phyloP scores from a whole-genome alignment of 2,888 invertebrate species.

The Tipula confusa region DNA sequence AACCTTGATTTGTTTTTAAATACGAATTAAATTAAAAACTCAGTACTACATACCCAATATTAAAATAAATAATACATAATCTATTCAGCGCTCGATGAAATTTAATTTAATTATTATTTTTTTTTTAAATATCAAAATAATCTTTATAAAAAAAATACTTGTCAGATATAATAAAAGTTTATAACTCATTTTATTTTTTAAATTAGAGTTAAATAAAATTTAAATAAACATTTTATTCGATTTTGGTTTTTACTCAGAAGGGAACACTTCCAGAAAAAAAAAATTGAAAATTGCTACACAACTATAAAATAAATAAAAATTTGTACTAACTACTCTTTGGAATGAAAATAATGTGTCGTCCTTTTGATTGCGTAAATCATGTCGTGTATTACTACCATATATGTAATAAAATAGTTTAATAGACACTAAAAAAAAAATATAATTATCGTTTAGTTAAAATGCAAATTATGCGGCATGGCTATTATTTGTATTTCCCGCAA shows the following conservation, averaged over 20 bases:
- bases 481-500: slow-evolving; percentile 46
- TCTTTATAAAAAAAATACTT: slow-evolving; percentile 15
- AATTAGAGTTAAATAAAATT: slow-evolving; percentile 13
- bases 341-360: neutral
- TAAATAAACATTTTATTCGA: neutral
- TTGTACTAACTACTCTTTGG: neutral
- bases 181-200: slow-evolving; percentile 20
- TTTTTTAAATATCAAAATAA: neutral
- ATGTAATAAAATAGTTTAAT: slow-evolving; percentile 21
- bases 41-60: neutral
- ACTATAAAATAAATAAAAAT: neutral
- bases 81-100: neutral
- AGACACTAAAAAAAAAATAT: neutral
- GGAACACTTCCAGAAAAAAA: neutral
- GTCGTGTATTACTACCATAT: neutral
- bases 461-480: slow-evolving; percentile 52
- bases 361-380: neutral
- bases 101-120: too few relatives aligned
- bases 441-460: neutral
- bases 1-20: neutral
- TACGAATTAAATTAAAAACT: neutral
- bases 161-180: slow-evolving; percentile 16
- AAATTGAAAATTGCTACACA: neutral
- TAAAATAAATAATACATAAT: neutral
- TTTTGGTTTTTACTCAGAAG: neutral